phyloP scores from a whole-genome alignment of 1,140 invertebrate genomes.

The Drosophila pectinifera region DNA sequence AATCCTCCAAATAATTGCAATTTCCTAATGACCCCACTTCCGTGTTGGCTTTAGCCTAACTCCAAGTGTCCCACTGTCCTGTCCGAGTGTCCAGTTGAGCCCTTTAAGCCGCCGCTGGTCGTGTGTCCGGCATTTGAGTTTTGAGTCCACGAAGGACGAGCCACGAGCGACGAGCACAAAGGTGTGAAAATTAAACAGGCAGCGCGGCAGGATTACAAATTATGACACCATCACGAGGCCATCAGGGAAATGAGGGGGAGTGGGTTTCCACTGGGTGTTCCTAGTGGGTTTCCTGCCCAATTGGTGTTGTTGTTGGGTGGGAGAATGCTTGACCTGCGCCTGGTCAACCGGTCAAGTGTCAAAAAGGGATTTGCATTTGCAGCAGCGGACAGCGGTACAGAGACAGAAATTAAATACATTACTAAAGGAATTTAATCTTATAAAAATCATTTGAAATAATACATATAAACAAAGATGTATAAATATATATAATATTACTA shows the following conservation, averaged over 20 bases:
- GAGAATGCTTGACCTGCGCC: slow-evolving; percentile 31
- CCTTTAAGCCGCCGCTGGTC: slow-evolving; percentile 60
- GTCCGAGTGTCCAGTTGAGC: slow-evolving; percentile 27
- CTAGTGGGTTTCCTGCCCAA: not conserved
- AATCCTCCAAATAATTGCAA: slow-evolving; percentile 44
- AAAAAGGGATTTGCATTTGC: slow-evolving; percentile 76
- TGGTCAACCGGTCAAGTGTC: slow-evolving; percentile 80
- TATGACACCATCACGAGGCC: slow-evolving; percentile 70
- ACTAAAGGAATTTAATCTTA: no score
- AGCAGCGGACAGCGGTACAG: slow-evolving; percentile 2
- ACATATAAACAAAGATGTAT: no score
- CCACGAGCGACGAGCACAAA: slow-evolving; percentile 52
- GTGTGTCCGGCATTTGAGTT: slow-evolving; percentile 59
- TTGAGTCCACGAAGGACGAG: not conserved
- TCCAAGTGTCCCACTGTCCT: slow-evolving; percentile 24
- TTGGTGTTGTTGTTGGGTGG: not conserved
- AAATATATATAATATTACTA: no score
- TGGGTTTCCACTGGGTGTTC: not conserved
- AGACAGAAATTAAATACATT: not conserved
- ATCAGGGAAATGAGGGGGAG: slow-evolving; percentile 68
- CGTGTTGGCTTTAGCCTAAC: slow-evolving; percentile 1
- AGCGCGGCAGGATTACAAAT: slow-evolving; percentile 79
- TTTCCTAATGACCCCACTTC: slow-evolving; percentile 44
- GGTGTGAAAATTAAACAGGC: slow-evolving; percentile 82
- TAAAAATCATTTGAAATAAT: not conserved